Base-by-base conservation (phyloP, 2,113 vertebrate genomes). In the Stomatorhinus ivindoensis region DNA sequence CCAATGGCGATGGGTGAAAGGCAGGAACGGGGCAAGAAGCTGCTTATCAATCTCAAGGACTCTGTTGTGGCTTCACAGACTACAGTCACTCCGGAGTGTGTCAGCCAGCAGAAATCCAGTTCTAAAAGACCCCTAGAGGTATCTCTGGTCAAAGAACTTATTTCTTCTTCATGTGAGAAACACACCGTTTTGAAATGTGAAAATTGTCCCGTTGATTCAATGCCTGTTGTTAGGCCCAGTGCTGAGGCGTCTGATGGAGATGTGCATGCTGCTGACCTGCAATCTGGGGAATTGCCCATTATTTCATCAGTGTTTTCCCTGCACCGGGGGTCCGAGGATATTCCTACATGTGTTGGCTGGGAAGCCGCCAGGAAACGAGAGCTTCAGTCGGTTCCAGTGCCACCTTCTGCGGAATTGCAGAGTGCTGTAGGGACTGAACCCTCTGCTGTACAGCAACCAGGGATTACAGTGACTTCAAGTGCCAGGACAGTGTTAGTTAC, bases 301-400 rank as follows among this genome's bases (percentile, higher is more conserved):
- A 99, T 99, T 94, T 99, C 97, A 0, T 98, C 97, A 7, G 98
- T 99, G 1, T 99, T 98, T 94, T 99, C 98, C 19, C 94, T 99
- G 85, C 97, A 97, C 90, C 94, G 96, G 48, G 96, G 96, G n/a
- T 90, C 95, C 3, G 94, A 95, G 90, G 94, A 95, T 0, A 91
- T 94, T 44, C 95, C 96, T 44, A 95, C 95, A 73, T 89, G 94
- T 39, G 91, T 97, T 85, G 42, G 51, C 1, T 89, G 88, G 88
- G 76, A 85, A 51, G 15, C 42, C 9, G 53, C 5, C 27, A 80
- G 80, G 42, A 88, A 69, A 50, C 27, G 15, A 13, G 47, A 80
- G 44, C 21, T 11, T 19, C 27, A 51, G 17, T 27, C 27, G 9
- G 58, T 27, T 69, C 27, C 65, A 24, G 46, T 24, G 8, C 1